A percentile compares a stretch with the other conserved stretches of the same genome.
Evolutionary conservation across 2,888 invertebrate genomes (phyloP).

Genomic region (Oxyscelio sp.): DNA sequence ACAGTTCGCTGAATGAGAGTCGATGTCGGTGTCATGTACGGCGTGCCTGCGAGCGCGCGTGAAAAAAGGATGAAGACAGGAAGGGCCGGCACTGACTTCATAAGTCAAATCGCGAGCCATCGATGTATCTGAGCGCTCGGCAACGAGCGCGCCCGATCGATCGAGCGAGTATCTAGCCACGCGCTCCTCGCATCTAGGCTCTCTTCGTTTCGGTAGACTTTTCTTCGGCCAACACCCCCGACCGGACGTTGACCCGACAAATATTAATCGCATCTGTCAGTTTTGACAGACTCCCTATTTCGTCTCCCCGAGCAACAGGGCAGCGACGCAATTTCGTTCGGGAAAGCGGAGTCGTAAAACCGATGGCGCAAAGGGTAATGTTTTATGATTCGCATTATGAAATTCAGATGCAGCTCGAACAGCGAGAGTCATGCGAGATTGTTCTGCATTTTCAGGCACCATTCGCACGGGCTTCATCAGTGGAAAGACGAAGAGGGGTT

Average conservation of each 20-base stretch:
- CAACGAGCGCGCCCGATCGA: conserved; percentile 77
- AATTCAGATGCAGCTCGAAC: too few relatives aligned
- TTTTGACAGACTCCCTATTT: background rate
- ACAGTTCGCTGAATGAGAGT: background rate
- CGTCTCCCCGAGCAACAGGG: too few relatives aligned
- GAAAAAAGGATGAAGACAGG: conserved; percentile 36
- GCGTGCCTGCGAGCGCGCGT: background rate
- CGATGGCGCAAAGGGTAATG: too few relatives aligned
- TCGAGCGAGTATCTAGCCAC: conserved; percentile 78
- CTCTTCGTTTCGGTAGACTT: conserved; percentile 59
- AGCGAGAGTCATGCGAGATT: too few relatives aligned
- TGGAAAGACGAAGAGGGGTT: too few relatives aligned
- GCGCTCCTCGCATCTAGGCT: conserved; percentile 60
- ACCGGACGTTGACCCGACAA: conserved; percentile 17
- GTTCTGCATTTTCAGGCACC: too few relatives aligned
- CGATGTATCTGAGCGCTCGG: conserved; percentile 54
- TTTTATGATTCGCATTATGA: too few relatives aligned
- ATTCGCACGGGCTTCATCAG: too few relatives aligned
- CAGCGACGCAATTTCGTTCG: too few relatives aligned
- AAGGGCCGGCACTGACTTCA: conserved; percentile 46
- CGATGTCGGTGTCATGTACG: background rate
- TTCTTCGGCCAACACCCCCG: conserved; percentile 40
- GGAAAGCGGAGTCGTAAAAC: too few relatives aligned
- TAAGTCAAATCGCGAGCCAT: conserved; percentile 46
- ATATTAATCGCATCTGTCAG: conserved; percentile 24